Evolutionary conservation across 2,888 invertebrate species (phyloP).

Genomic region (Andrena trimmerana): DNA sequence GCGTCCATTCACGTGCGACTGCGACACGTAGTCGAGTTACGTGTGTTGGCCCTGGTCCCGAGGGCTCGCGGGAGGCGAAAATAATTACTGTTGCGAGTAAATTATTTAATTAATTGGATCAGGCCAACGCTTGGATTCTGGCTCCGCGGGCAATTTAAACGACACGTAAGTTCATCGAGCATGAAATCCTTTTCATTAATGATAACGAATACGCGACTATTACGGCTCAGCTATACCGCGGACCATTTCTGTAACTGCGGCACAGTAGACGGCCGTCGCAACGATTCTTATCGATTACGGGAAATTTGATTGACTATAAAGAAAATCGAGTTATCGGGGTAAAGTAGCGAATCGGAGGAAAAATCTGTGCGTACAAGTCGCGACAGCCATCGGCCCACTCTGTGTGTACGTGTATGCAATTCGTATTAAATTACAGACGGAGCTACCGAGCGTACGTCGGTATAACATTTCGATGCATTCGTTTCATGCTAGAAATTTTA

Average conservation of each 20-base stretch:
- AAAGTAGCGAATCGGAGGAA: slow-evolving; percentile 13
- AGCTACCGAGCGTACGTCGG: slow-evolving; percentile 39
- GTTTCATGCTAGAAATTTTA: background rate
- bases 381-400: background rate
- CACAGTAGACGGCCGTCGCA: background rate
- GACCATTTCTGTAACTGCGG: background rate
- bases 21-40: background rate
- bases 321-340: background rate
- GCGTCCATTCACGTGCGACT: slow-evolving; percentile 17
- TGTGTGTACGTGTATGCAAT: slow-evolving; percentile 20
- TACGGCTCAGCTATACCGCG: background rate
- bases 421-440: slow-evolving; percentile 56
- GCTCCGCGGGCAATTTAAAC: slow-evolving; percentile 2
- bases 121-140: slow-evolving; percentile 7
- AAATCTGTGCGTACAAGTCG: slow-evolving; percentile 37
- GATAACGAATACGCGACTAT: slow-evolving; percentile 27
- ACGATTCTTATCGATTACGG: background rate
- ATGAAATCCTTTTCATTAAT: slow-evolving; percentile 27
- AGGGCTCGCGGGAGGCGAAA: slow-evolving; percentile 23
- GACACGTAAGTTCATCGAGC: background rate
- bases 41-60: background rate
- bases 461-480: slow-evolving; percentile 54
- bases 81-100: slow-evolving; percentile 46
- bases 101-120: slow-evolving; percentile 52
- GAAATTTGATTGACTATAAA: background rate